These are phyloP conservation scores for Cyaniris semiargus DNA, from an alignment of 2,888 invertebrate species.

Conservation along the genomic window DNA sequence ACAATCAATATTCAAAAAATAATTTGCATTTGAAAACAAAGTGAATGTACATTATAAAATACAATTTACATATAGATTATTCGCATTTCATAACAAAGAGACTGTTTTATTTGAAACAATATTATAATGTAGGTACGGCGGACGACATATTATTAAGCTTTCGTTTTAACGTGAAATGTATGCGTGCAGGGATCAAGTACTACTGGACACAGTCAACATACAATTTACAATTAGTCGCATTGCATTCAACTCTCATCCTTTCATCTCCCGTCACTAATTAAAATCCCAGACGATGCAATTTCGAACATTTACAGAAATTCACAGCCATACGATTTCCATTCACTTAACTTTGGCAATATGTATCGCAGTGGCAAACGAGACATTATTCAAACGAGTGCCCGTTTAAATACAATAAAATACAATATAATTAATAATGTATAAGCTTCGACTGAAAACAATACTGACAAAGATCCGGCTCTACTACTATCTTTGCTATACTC, in stretches of 20 bases:
- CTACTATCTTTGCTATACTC: not conserved
- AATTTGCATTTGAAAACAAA: slow-evolving; percentile 8
- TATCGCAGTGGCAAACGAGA: not conserved
- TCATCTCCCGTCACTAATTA: not conserved
- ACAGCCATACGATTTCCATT: not conserved
- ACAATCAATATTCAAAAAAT: not conserved
- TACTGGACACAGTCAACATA: not conserved
- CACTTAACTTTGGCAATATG: not conserved
- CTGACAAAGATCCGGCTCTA: not conserved
- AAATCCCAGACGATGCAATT: slow-evolving; percentile 1
- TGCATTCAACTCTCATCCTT: not conserved
- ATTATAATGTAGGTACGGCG: not conserved
- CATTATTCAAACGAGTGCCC: not conserved
- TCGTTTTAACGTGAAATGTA: not conserved
- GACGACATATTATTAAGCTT: not conserved
- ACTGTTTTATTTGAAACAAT: not conserved
- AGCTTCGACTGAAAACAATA: not conserved
- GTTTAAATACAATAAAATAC: not conserved
- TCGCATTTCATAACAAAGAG: slow-evolving; percentile 18
- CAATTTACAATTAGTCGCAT: not conserved
- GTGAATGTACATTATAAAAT: slow-evolving; percentile 2
- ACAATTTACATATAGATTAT: slow-evolving; percentile 14
- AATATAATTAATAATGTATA: not conserved
- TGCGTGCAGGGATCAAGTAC: not conserved
- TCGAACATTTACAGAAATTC: not conserved